Percentiles rank a stretch among this genome's conserved stretches.
phyloP scores from a whole-genome alignment of 2,797 vertebrate species.

The Cirrhinus mrigala region DNA sequence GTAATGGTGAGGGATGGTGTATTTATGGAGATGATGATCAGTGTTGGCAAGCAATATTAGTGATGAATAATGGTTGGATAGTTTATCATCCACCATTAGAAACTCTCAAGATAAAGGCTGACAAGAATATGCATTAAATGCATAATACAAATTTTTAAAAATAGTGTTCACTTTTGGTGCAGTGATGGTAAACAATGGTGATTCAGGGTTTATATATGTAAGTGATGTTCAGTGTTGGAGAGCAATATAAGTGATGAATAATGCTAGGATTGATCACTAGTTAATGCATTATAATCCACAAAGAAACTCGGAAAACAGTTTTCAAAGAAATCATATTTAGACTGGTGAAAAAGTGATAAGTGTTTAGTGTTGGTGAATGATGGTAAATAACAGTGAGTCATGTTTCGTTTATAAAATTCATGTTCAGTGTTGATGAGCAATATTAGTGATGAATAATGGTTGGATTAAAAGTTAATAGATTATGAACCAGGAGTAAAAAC shows the following conservation, averaged over 20 bases:
- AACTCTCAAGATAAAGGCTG: no score
- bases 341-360: neutral
- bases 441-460: slow-evolving; percentile 2
- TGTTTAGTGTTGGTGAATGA: neutral
- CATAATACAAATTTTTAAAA: neutral
- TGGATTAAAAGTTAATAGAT: neutral
- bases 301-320: neutral
- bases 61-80: neutral
- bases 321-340: neutral
- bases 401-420: neutral
- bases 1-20: neutral
- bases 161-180: neutral
- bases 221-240: neutral
- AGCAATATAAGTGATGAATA: neutral
- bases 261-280: neutral
- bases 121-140: no score
- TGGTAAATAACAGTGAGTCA: neutral
- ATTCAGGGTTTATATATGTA: neutral
- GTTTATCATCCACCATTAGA: neutral
- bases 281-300: neutral
- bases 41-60: neutral
- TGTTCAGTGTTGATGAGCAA: neutral
- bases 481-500: neutral
- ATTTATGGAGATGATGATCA: neutral
- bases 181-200: neutral